Percentiles rank a stretch among this genome's conserved stretches.
Evolutionary conservation across 1,140 invertebrate genomes (phyloP).

Genomic region (Sesamia nonagrioides): DNA sequence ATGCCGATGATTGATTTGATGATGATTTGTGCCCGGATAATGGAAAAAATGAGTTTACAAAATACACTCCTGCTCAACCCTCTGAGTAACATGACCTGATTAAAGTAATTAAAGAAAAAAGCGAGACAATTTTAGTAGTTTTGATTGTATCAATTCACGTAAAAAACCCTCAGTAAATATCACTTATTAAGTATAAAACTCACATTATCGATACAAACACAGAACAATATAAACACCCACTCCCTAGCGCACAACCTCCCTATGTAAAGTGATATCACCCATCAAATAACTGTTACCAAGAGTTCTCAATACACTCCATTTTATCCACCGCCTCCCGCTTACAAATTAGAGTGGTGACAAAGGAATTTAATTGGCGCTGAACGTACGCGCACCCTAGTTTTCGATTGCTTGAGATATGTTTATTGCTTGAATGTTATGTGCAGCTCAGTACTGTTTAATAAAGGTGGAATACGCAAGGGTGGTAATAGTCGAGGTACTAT

Average conservation of each 20-base stretch:
- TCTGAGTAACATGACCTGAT: too few species aligned
- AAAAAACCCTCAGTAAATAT: too few species aligned
- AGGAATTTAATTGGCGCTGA: slow-evolving; percentile 54
- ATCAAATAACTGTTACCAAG: slow-evolving; percentile 33
- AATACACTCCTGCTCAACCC: too few species aligned
- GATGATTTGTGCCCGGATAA: too few species aligned
- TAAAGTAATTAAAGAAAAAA: too few species aligned
- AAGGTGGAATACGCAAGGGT: slow-evolving; percentile 6
- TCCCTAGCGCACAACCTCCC: slow-evolving; percentile 11
- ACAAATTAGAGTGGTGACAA: slow-evolving; percentile 58
- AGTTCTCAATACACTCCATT: slow-evolving; percentile 46
- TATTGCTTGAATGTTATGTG: slow-evolving; percentile 30
- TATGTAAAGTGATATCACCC: slow-evolving; percentile 24
- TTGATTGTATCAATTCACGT: too few species aligned
- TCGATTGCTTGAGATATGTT: slow-evolving; percentile 43
- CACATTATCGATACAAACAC: not conserved
- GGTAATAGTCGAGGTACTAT: not conserved
- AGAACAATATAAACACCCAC: not conserved
- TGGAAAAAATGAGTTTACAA: too few species aligned
- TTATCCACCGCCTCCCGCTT: slow-evolving; percentile 43
- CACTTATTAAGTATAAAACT: not conserved
- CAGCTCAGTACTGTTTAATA: slow-evolving; percentile 34
- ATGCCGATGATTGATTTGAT: too few species aligned
- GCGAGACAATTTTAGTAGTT: too few species aligned
- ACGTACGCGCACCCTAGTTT: slow-evolving; percentile 41